phyloP scores from a whole-genome alignment of 2,113 vertebrate species.

The Nycticebus coucang region DNA sequence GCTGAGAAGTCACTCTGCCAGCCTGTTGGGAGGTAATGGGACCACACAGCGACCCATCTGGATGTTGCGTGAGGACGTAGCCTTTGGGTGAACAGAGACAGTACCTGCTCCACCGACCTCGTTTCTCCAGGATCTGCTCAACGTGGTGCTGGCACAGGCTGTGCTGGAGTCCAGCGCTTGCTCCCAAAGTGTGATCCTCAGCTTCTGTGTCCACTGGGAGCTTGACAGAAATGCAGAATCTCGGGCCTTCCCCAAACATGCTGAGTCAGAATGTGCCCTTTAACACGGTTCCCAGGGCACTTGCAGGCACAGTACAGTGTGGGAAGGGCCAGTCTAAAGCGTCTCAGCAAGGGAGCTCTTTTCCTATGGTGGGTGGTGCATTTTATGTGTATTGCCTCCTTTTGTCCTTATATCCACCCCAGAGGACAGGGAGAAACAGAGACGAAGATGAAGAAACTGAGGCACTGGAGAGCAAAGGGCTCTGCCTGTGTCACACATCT shows the following conservation, averaged over 20 bases:
- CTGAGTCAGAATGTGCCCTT: not conserved
- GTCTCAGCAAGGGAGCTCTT: accelerated
- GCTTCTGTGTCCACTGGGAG: not conserved
- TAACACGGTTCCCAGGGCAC: not conserved
- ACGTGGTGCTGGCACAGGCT: accelerated
- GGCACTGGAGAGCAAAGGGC: not conserved
- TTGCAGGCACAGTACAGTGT: accelerated
- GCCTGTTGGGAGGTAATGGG: not conserved
- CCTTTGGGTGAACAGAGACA: not conserved
- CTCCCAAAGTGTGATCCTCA: not conserved
- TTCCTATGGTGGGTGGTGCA: not conserved
- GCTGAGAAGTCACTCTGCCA: not conserved
- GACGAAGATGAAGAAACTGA: not conserved
- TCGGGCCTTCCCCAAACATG: not conserved
- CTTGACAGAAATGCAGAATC: not conserved
- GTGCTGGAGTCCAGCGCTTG: not conserved
- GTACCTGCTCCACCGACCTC: accelerated
- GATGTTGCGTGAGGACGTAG: not conserved
- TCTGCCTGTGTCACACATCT: not conserved
- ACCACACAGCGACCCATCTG: accelerated
- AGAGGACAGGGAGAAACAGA: not conserved
- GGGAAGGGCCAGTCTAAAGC: not conserved
- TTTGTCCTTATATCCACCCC: too few relatives aligned
- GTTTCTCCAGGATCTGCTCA: accelerated
- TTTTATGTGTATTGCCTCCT: not conserved